A percentile compares a stretch with the other conserved stretches of the same genome.
phyloP scores from a whole-genome alignment of 1,140 invertebrate species.

The Caenorhabditis inopinata region DNA sequence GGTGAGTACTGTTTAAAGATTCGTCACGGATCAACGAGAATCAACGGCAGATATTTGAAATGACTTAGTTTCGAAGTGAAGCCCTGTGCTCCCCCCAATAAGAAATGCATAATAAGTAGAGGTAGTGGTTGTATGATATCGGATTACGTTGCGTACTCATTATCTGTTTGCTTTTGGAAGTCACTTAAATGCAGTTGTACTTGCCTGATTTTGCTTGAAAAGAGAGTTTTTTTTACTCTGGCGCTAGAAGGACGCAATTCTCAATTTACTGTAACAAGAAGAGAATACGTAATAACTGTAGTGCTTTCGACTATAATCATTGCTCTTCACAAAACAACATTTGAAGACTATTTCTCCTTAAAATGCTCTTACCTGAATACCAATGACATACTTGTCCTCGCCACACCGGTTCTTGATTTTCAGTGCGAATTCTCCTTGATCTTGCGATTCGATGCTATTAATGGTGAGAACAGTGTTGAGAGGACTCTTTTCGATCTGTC shows the following conservation, averaged over 20 bases:
- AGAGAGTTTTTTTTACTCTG: too few species aligned
- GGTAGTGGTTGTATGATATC: not conserved
- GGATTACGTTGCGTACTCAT: not conserved
- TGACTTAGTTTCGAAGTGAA: not conserved
- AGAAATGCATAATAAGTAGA: slow-evolving; percentile 25
- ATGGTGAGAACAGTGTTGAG: slow-evolving; percentile 40
- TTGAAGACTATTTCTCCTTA: not conserved
- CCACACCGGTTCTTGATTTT: slow-evolving; percentile 41
- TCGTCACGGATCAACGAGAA: too few species aligned
- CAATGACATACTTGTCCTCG: slow-evolving; percentile 35
- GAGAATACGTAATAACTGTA: too few species aligned
- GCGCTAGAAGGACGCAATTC: too few species aligned
- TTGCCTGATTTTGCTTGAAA: not conserved
- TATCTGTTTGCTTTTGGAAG: not conserved
- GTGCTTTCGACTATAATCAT: too few species aligned
- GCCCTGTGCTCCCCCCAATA: too few species aligned
- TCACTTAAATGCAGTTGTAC: not conserved
- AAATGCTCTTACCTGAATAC: slow-evolving; percentile 36
- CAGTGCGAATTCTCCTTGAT: slow-evolving; percentile 42
- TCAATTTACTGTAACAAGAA: too few species aligned
- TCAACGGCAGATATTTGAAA: not conserved
- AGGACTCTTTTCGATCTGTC: slow-evolving; percentile 38
- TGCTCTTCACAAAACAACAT: too few species aligned
- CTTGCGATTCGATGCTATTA: slow-evolving; percentile 37
- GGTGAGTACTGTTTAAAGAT: too few species aligned